Conservation (phyloP, 2,113 vertebrate species). For the Hippopotamus amphibius region DNA sequence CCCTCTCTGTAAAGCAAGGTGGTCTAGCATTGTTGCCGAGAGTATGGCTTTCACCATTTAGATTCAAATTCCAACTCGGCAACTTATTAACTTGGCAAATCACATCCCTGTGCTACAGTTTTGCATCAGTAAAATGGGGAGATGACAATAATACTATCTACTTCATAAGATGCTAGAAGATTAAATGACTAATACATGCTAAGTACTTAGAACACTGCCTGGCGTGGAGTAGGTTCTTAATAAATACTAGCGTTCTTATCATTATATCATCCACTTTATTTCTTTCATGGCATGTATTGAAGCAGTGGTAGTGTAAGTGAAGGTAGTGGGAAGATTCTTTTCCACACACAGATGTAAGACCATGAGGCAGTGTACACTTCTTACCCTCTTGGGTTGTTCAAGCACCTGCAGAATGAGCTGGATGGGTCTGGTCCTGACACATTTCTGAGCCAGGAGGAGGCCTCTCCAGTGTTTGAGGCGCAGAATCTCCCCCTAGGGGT, state of each 20-base stretch:
- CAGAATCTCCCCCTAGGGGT: neutral
- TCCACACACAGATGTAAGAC: neutral
- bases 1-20: neutral
- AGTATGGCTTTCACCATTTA: neutral
- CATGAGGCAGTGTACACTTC: accelerated
- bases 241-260: neutral
- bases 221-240: neutral
- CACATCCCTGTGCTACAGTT: neutral
- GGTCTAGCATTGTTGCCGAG: neutral
- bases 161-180: neutral
- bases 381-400: neutral
- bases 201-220: neutral
- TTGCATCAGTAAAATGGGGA: neutral
- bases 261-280: neutral
- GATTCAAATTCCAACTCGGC: neutral
- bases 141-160: neutral
- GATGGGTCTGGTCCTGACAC: neutral
- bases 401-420: neutral
- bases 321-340: neutral
- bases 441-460: neutral
- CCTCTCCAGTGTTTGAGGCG: neutral
- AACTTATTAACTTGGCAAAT: neutral
- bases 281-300: neutral
- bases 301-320: neutral
- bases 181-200: neutral